Evolutionary conservation across 2,797 vertebrate species (phyloP).

Genomic region (Enteromius radiatus): DNA sequence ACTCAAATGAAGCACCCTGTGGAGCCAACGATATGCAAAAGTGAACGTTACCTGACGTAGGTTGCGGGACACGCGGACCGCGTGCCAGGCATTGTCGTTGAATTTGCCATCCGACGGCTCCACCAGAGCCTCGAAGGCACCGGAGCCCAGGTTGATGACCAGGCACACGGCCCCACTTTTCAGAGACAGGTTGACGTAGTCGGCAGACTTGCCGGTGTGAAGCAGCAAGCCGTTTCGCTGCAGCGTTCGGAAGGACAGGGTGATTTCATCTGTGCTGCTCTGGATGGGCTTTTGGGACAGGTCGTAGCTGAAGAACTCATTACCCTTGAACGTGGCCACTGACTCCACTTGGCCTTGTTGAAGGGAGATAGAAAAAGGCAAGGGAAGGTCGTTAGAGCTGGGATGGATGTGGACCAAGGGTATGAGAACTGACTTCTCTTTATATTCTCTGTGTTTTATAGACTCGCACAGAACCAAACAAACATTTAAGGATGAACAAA

Average conservation of each 20-base stretch:
- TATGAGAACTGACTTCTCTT: conserved; percentile 24
- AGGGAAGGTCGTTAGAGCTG: conserved; percentile 38
- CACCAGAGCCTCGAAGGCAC: conserved; percentile 94
- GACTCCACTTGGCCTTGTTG: conserved; percentile 88
- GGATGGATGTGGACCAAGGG: conserved; percentile 17
- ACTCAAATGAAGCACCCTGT: background rate
- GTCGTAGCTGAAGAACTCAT: conserved; percentile 98
- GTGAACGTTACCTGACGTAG: conserved; percentile 88
- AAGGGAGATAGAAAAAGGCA: conserved; percentile 51
- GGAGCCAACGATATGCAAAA: background rate
- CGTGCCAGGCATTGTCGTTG: conserved; percentile 92
- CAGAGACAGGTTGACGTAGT: conserved; percentile 95
- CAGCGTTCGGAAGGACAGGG: conserved; percentile 91
- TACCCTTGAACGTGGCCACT: conserved; percentile 92
- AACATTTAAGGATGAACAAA: background rate
- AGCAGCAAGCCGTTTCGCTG: conserved; percentile 94
- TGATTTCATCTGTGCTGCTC: conserved; percentile 96
- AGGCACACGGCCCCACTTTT: conserved; percentile 93
- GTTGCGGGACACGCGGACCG: conserved; percentile 92
- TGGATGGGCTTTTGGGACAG: conserved; percentile 94
- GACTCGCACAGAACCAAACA: conserved; percentile 5
- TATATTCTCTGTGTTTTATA: conserved; percentile 23
- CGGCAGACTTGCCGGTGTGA: conserved; percentile 92
- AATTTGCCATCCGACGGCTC: conserved; percentile 93
- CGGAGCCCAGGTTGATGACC: conserved; percentile 96